These are phyloP conservation scores for Lateolabrax maculatus DNA, from an alignment of 2,797 vertebrate genomes.

Conservation along the genomic window DNA sequence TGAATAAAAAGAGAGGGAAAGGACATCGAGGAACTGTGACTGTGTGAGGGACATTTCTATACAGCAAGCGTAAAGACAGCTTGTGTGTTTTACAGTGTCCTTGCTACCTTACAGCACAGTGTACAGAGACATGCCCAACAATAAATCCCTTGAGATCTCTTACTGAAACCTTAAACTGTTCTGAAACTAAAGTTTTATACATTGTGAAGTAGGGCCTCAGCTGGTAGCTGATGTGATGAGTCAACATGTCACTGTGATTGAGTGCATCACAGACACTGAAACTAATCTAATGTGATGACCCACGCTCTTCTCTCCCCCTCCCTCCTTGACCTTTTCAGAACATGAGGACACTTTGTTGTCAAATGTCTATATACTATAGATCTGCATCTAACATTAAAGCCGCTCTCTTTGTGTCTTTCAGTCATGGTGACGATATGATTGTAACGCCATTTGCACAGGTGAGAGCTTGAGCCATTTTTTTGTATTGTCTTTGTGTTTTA, in stretches of 20 bases:
- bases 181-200: conserved; percentile 6
- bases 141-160: background rate
- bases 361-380: conserved; percentile 23
- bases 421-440: conserved; percentile 99
- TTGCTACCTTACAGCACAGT: background rate
- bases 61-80: conserved; percentile 10
- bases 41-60: background rate
- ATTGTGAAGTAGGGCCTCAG: conserved; percentile 36
- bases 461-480: conserved; percentile 46
- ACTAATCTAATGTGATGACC: conserved; percentile 47
- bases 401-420: conserved; percentile 82
- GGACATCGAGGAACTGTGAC: background rate
- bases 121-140: background rate
- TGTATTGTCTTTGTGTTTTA: background rate
- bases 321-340: conserved; percentile 29
- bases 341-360: conserved; percentile 26
- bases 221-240: conserved; percentile 40
- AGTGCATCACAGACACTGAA: conserved; percentile 38
- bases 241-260: conserved; percentile 52
- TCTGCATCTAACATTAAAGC: conserved; percentile 36
- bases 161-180: conserved; percentile 11
- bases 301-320: background rate
- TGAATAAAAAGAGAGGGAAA: background rate
- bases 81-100: conserved; percentile 13
- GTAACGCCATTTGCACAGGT: conserved; percentile 99